Conservation (phyloP, 2,113 vertebrate genomes). For the Podarcis raffonei region DNA sequence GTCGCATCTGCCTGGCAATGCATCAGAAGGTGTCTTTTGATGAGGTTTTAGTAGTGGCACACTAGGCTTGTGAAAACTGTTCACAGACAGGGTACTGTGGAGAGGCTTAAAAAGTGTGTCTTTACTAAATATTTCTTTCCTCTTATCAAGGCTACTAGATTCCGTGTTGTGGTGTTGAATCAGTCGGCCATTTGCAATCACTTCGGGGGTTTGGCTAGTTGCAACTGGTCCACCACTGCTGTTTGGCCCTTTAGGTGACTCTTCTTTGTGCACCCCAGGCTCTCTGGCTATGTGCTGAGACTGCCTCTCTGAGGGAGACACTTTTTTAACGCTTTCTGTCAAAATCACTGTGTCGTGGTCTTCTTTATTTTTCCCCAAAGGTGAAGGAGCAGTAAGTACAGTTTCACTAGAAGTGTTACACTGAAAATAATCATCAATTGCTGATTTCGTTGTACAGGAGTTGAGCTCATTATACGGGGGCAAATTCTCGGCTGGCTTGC, state of each 20-base stretch:
- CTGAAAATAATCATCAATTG: slow-evolving; percentile 92
- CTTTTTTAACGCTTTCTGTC: slow-evolving; percentile 82
- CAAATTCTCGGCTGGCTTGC: slow-evolving; percentile 85
- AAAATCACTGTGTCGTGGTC: slow-evolving; percentile 89
- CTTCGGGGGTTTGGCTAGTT: slow-evolving; percentile 74
- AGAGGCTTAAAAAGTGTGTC: slow-evolving; percentile 94
- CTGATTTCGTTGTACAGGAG: slow-evolving; percentile 85
- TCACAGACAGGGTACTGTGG: slow-evolving; percentile 91
- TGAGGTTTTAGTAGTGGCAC: slow-evolving; percentile 86
- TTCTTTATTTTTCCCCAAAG: slow-evolving; percentile 85
- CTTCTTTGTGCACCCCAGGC: slow-evolving; percentile 85
- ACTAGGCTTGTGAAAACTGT: slow-evolving; percentile 91
- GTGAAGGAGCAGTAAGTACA: slow-evolving; percentile 82
- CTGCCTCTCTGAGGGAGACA: slow-evolving; percentile 83
- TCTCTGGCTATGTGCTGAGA: slow-evolving; percentile 86
- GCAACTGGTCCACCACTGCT: slow-evolving; percentile 69
- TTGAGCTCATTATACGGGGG: slow-evolving; percentile 88
- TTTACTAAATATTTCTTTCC: slow-evolving; percentile 95
- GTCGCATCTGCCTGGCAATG: slow-evolving; percentile 84
- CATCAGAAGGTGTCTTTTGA: slow-evolving; percentile 82
- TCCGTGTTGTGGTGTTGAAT: slow-evolving; percentile 84
- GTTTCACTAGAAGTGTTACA: slow-evolving; percentile 90
- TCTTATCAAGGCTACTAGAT: slow-evolving; percentile 87
- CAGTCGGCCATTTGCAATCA: slow-evolving; percentile 85
- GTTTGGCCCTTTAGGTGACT: slow-evolving; percentile 82